phyloP scores from a whole-genome alignment of 2,113 vertebrate species.

The Scartelaos histophorus region DNA sequence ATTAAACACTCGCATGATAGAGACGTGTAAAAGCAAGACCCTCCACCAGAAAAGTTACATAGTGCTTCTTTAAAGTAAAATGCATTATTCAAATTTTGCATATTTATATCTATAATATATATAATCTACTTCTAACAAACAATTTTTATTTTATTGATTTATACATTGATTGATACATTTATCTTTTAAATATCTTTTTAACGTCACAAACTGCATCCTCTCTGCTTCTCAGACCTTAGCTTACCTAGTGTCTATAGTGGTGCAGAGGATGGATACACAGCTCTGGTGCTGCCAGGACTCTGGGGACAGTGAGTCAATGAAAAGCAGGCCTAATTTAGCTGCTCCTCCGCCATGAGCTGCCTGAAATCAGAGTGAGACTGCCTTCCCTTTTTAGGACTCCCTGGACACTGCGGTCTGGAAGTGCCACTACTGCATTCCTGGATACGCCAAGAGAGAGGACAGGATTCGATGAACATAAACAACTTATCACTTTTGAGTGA shows the following conservation, averaged over 20 bases:
- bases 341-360: conserved; percentile 56
- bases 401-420: conserved; percentile 62
- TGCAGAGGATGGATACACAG: conserved; percentile 29
- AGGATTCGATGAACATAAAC: conserved; percentile 8
- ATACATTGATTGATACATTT: too few species aligned
- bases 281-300: conserved; percentile 42
- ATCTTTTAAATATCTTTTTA: too few species aligned
- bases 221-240: conserved; percentile 11
- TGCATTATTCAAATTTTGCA: too few species aligned
- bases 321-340: conserved; percentile 73
- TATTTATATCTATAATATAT: too few species aligned
- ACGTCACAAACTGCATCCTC: too few species aligned
- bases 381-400: conserved; percentile 78
- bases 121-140: too few species aligned
- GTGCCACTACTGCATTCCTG: conserved; percentile 64
- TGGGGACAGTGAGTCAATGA: conserved; percentile 67
- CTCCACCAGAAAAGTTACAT: too few species aligned
- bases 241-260: conserved; percentile 42
- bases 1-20: too few species aligned
- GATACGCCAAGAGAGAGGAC: conserved; percentile 27
- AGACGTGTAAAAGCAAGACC: too few species aligned
- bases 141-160: too few species aligned
- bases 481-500: not conserved
- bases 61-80: too few species aligned
- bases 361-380: conserved; percentile 71